Evolutionary conservation across 2,113 vertebrate genomes (phyloP), one percentile per base, ranked within the genome.

Genomic region (Epinephelus fuscoguttatus): DNA sequence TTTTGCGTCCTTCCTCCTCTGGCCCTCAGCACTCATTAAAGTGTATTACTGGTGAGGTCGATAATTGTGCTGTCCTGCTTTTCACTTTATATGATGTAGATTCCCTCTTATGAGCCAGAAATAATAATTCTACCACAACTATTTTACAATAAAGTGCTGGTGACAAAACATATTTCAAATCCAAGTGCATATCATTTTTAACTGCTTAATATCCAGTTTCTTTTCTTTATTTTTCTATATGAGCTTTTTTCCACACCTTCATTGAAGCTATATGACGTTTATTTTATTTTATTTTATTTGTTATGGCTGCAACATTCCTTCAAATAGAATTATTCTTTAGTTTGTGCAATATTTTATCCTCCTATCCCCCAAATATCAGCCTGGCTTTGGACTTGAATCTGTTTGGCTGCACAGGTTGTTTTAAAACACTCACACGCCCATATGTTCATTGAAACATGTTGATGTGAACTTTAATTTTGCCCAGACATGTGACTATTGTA

Each of bases 11-110:
- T 98, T 99, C 73, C 93, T 99, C 18, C 94, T 99, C 75, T 99
- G 98, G 96, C 98, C 98, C 50, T 97, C 98, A 0, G 97, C 95
- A 0, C 96, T 99, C 42, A 98, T 99, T 80, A 97, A 85, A 93
- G 96, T 99, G 78, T 99, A 99, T 89, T 97, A 98, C 88, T 99
- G 98, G 98, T 99, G 95, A 97, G 96, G n/a, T 61, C 4, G 12
- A 69, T 61, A 14, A 53, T 2, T 68, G n/a, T 73, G 25, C 6
- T 61, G 17, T 49, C 27, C 30, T 37, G 15, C 14, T 10, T 33
- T 52, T 30, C 9, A 47, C 30, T 67, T 15, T 3, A 25, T 60
- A n/a, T 42, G 4, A 60, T 57, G 18, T 53, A 37, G 47, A 47
- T 70, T n/a, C 12, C 33, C 6, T 40, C 21, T 42, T 66, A 47